phyloP scores from a whole-genome alignment of 2,888 invertebrate genomes.

The Amphipoea lucens region DNA sequence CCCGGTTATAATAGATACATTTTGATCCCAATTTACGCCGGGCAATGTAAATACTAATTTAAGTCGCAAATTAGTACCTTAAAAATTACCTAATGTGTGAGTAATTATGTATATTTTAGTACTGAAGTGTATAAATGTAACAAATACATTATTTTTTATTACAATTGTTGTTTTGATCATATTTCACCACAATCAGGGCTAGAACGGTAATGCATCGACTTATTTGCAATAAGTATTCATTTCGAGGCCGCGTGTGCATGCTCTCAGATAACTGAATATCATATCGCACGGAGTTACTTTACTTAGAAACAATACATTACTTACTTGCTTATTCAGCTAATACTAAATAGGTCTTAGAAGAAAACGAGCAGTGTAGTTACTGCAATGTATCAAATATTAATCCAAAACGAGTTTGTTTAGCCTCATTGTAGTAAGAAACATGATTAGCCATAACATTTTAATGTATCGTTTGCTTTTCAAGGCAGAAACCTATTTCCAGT shows the following conservation, averaged over 20 bases:
- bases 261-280: conserved; percentile 56
- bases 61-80: conserved; percentile 41
- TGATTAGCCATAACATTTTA: conserved; percentile 6
- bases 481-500: background rate
- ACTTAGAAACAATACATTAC: conserved; percentile 25
- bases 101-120: conserved; percentile 62
- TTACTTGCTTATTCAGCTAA: conserved; percentile 9
- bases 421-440: background rate
- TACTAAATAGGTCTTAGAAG: background rate
- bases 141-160: conserved; percentile 70
- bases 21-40: background rate
- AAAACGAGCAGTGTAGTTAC: conserved; percentile 28
- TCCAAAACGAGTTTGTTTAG: background rate
- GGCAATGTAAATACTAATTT: conserved; percentile 39
- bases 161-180: conserved; percentile 65
- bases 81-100: conserved; percentile 44
- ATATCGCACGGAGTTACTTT: conserved; percentile 51
- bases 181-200: conserved; percentile 72
- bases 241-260: conserved; percentile 53
- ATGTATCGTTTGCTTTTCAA: conserved; percentile 12
- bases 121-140: conserved; percentile 60
- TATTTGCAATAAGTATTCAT: conserved; percentile 55
- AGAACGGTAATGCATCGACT: conserved; percentile 41
- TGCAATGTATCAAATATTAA: conserved; percentile 13
- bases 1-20: background rate